A percentile compares a stretch with the other conserved stretches of the same genome.
Conservation (phyloP, 2,113 vertebrate species). For the Hippocampus guttulatus region DNA sequence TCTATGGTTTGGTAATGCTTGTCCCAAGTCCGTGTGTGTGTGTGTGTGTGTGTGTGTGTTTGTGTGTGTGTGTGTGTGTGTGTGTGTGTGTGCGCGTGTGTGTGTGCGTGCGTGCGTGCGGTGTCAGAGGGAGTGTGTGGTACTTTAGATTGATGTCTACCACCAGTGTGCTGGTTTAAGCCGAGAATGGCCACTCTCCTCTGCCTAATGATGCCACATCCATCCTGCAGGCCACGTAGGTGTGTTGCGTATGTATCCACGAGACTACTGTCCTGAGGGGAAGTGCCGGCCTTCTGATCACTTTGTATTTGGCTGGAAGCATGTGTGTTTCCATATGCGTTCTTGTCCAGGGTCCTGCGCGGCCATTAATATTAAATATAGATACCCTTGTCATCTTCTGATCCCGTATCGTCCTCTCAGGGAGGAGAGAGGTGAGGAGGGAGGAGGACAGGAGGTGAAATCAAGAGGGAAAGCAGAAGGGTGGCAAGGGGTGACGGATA, state of each 20-base stretch:
- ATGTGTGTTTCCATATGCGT: conserved; percentile 52
- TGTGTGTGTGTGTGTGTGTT: conserved; percentile 35
- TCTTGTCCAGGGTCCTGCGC: conserved; percentile 71
- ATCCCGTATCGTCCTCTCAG: conserved; percentile 79
- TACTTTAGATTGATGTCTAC: conserved; percentile 86
- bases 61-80: no score
- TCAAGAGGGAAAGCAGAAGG: conserved; percentile 26
- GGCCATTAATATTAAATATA: conserved; percentile 99
- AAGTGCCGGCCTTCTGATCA: conserved; percentile 72
- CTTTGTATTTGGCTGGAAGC: conserved; percentile 87
- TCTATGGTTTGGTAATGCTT: conserved; percentile 21
- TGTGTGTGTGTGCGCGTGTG: conserved; percentile 15
- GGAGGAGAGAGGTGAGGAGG: conserved; percentile 61
- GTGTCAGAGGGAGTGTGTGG: conserved; percentile 75
- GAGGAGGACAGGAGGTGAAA: conserved; percentile 55
- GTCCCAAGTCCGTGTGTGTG: conserved; percentile 28
- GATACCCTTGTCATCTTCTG: conserved; percentile 92
- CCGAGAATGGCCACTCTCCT: conserved; percentile 81
- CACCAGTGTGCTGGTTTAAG: conserved; percentile 82
- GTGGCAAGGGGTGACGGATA: conserved; percentile 12
- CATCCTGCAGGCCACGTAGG: conserved; percentile 76
- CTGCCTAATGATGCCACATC: conserved; percentile 93
- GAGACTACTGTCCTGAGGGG: conserved; percentile 85
- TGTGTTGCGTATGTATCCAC: conserved; percentile 59
- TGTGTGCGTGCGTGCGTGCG: conserved; percentile 29